Evolutionary conservation across 2,797 vertebrate species (phyloP).

Genomic region (Phoeniculus purpureus): DNA sequence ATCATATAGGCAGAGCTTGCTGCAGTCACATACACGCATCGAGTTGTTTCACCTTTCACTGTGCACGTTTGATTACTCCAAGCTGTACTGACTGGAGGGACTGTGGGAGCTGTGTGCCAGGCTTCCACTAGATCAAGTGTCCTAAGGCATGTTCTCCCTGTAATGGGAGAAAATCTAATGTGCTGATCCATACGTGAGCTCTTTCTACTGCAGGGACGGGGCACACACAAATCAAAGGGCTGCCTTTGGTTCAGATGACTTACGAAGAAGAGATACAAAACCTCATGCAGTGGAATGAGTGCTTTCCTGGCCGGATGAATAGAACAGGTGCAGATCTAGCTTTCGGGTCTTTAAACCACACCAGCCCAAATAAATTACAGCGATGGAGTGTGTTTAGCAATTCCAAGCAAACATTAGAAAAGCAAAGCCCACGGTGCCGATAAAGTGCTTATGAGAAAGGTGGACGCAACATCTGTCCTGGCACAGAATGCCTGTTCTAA

Average conservation of each 20-base stretch:
- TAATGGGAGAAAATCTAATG: background rate
- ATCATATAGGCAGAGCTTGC: background rate
- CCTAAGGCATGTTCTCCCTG: background rate
- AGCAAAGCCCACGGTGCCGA: conserved; percentile 57
- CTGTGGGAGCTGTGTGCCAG: background rate
- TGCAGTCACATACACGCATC: background rate
- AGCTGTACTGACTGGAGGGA: background rate
- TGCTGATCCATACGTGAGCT: background rate
- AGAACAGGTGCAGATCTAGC: conserved; percentile 59
- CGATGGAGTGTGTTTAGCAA: conserved; percentile 28
- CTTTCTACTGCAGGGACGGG: background rate
- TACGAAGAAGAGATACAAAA: background rate
- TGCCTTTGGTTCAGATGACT: background rate
- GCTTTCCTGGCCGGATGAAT: conserved; percentile 18
- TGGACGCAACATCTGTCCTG: conserved; percentile 56
- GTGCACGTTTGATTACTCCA: background rate
- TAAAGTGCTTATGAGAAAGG: conserved; percentile 63
- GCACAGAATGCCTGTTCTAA: conserved; percentile 9
- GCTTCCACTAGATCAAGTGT: background rate
- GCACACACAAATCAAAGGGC: background rate
- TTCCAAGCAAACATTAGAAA: conserved; percentile 48
- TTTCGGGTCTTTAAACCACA: conserved; percentile 44
- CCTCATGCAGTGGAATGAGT: background rate
- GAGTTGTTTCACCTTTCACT: background rate
- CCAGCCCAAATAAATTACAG: conserved; percentile 60